Evolutionary conservation across 2,888 invertebrate genomes (phyloP).

Genomic region (Agrochola circellaris): DNA sequence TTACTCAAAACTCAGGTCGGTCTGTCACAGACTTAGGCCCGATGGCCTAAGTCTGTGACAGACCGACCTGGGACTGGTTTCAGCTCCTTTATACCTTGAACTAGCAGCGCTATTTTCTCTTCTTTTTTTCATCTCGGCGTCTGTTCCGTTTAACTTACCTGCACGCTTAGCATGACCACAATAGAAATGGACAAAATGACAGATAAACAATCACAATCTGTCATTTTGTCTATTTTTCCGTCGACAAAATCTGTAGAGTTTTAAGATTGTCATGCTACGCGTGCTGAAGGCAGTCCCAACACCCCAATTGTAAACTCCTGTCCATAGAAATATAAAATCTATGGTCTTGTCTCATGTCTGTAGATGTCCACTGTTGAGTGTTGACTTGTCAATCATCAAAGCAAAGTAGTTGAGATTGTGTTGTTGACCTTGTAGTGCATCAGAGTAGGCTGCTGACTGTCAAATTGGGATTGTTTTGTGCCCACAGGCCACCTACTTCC

Average conservation of each 20-base stretch:
- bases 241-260: no score
- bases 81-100: neutral
- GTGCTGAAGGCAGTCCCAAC: neutral
- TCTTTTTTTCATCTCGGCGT: neutral
- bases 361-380: neutral
- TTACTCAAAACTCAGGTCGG: no score
- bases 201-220: no score
- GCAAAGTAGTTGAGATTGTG: neutral
- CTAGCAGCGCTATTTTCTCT: neutral
- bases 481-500: neutral
- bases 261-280: no score
- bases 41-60: no score
- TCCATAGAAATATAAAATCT: no score
- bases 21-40: no score
- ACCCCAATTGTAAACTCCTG: neutral
- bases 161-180: no score
- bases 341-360: neutral
- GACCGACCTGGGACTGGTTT: neutral
- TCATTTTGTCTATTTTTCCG: no score
- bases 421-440: neutral
- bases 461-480: neutral
- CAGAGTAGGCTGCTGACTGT: neutral
- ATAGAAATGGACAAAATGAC: no score
- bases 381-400: neutral
- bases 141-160: no score